Evolutionary conservation across 2,888 invertebrate species (phyloP).

Genomic region (Tyria jacobaeae): DNA sequence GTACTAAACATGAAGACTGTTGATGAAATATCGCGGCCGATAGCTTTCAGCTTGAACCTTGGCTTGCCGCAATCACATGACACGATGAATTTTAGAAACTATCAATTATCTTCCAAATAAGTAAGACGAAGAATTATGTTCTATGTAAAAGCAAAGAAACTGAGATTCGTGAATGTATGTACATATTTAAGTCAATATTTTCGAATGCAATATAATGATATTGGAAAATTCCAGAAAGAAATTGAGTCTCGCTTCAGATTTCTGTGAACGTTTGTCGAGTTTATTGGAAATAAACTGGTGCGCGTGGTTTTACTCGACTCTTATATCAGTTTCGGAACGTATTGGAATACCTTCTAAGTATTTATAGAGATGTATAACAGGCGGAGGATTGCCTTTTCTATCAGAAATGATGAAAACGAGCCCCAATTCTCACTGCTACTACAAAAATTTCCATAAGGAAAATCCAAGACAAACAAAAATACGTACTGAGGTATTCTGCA

Average conservation of each 20-base stretch:
- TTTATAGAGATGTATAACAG: no score
- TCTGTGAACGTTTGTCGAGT: constrained; percentile 19
- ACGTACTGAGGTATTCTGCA: background rate
- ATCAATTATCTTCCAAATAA: background rate
- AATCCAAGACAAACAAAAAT: background rate
- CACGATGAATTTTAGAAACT: no score
- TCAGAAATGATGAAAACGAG: no score
- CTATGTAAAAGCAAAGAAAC: background rate
- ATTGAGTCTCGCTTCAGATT: constrained; percentile 21
- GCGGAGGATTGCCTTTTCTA: no score
- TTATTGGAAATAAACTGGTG: constrained; percentile 26
- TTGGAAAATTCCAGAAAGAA: constrained; percentile 29
- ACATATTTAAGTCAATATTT: constrained; percentile 3
- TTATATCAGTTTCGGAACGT: constrained; percentile 9
- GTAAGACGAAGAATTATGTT: background rate
- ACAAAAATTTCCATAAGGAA: no score
- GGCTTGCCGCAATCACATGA: no score
- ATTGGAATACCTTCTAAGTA: background rate
- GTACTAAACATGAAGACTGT: no score
- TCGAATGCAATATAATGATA: constrained; percentile 29
- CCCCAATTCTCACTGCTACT: background rate
- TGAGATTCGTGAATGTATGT: background rate
- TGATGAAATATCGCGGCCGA: no score
- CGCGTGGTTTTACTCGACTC: constrained; percentile 7
- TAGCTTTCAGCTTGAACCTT: no score